Evolutionary conservation across 2,113 vertebrate genomes (phyloP), one percentile per base, ranked within the genome.

Genomic region (Damaliscus lunatus): DNA sequence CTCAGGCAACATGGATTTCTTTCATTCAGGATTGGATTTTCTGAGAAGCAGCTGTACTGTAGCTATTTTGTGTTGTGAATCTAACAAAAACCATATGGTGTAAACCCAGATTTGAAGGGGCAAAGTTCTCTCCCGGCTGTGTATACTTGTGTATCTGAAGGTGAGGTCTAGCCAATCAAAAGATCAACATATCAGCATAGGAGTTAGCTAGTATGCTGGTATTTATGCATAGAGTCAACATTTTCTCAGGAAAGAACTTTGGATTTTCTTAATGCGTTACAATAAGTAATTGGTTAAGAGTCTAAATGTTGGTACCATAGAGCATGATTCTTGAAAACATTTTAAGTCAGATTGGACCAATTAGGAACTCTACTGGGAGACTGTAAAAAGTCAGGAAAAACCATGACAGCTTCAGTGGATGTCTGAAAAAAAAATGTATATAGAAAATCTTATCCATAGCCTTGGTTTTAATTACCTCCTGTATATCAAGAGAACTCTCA

Each of bases 181-280:
- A 93, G 55, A 91, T 87, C 57, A 96, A 84, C 29, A 91, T 5
- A 36, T 9, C 6, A 53, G n/a, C 10, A 17, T 7, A 96, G 11
- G 6, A 40, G 19, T 19, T 90, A 74, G 59, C 40, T 43, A 82
- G 17, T 8, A 43, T 25, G 85, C 15, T 64, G 27, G 6, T 94
- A 94, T 88, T 80, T 96, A 85, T 23, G 29, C 6, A 52, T 21
- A 83, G 4, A 60, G 14, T 88, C n/a, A 95, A 95, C 4, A 60
- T 84, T 95, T 96, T 93, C 43, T 96, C 31, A 94, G 33, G 46
- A 87, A 84, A 90, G 17, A 92, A 48, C n/a, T 55, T 67, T 81
- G 29, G 14, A 74, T 95, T 92, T 85, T 97, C 55, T 97, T 80
- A 95, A 82, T 3, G 2, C 78, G 17, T 95, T 92, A 60, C 17